Base-by-base conservation (phyloP, 2,113 vertebrate species). In the Dunckerocampus dactyliophorus region DNA sequence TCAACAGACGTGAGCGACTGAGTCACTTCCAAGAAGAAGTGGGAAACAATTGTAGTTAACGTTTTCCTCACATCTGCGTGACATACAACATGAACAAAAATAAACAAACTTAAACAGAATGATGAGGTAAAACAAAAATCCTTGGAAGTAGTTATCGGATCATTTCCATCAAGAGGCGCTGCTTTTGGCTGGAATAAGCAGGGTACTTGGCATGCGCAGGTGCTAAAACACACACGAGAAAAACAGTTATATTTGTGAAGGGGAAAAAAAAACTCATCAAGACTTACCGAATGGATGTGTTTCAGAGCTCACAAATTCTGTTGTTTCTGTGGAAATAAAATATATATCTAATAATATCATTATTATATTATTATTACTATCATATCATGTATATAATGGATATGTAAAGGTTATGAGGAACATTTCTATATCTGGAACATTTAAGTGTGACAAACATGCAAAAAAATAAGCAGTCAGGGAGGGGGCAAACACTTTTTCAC, bases 241-340 rank as follows among this genome's bases (percentile, higher is more conserved):
- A 57, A 15, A 31, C 6, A 6, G 54, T 58, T 10, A 63, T 46
- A 57, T 21, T 13, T 61, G 4, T 5, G 4, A 51, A 42, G 39
- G 37, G 52, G 1, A 8, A 12, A 51, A 6, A 19, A 16, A 49
- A 42, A 17, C 62, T 19, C 24, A 67, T 17, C 1, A 4, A 1
- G 24, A 55, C 67, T 71, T 67, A 88, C 76, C 74, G 3, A 22
- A 1, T 20, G 58, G 62, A 57, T 63, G 39, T 0, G 5, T 72
- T 69, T 86, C 82, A 57, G 69, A 58, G 43, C 73, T 85, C 28
- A 53, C 6, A 13, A 61, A 54, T 65, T 84, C 78, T 64, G 65
- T 66, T 48, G 74, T 83, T 64, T 87, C 82, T 86, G 62, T 62
- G 8, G 54, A 47, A 56, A 71, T 22, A 67, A 28, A 3, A 55